These are phyloP conservation scores for Dinothrombium tinctorium DNA, from an alignment of 1,140 invertebrate species.

Conservation along the genomic window DNA sequence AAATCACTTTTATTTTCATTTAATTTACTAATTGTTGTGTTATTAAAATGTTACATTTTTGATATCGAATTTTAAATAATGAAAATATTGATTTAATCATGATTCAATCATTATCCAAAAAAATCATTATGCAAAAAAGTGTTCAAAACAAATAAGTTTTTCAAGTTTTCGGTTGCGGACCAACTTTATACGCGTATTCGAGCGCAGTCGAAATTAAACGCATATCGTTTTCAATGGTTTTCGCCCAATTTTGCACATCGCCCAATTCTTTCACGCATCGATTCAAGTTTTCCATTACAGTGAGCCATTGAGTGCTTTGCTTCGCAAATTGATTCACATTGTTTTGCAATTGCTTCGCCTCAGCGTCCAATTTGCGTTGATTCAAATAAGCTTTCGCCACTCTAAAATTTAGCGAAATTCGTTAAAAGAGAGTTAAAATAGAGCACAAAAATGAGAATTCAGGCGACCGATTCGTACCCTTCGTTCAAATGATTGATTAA, in stretches of 20 bases:
- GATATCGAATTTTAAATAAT: too few relatives aligned
- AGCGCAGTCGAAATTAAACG: constrained; percentile 68
- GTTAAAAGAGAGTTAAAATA: constrained; percentile 1
- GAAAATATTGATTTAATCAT: too few relatives aligned
- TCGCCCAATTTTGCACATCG: constrained; percentile 95
- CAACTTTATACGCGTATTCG: constrained; percentile 66
- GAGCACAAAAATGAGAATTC: neutral
- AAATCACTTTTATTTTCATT: too few relatives aligned
- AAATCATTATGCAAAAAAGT: too few relatives aligned
- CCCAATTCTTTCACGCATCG: constrained; percentile 90
- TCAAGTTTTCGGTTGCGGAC: neutral
- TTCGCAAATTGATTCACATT: constrained; percentile 84
- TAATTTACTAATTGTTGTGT: too few relatives aligned
- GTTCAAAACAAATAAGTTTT: too few relatives aligned
- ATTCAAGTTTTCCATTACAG: constrained; percentile 80
- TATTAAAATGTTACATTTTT: too few relatives aligned
- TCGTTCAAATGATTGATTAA: constrained; percentile 91
- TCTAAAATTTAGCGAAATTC: constrained; percentile 24
- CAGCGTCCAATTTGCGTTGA: constrained; percentile 85
- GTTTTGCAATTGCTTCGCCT: constrained; percentile 84
- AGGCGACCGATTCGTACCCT: constrained; percentile 36
- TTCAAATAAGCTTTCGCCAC: constrained; percentile 94
- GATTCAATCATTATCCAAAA: too few relatives aligned
- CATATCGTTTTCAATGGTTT: constrained; percentile 89
- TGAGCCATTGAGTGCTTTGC: constrained; percentile 86